Percentiles rank a stretch among this genome's conserved stretches.
Conservation (phyloP, 1,140 invertebrate genomes). For the Scaptodrosophila lebanonensis region DNA sequence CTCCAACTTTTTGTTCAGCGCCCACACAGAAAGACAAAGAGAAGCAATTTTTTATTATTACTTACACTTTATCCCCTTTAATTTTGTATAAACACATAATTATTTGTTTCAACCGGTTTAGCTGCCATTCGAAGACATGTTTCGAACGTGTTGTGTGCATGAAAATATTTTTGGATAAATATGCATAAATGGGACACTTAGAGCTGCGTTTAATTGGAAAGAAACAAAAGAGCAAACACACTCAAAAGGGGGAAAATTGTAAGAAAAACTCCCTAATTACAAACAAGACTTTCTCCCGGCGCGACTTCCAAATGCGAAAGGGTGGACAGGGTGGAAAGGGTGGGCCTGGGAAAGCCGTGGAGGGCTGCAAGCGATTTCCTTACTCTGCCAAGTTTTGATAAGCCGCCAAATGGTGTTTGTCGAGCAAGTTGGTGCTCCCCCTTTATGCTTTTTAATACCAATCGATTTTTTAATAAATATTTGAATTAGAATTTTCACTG, state of each 20-base stretch:
- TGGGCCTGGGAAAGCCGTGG: constrained; percentile 28
- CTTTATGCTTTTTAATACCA: too few species aligned
- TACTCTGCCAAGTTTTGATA: neutral
- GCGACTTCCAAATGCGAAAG: too few species aligned
- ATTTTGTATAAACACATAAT: too few species aligned
- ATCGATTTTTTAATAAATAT: constrained; percentile 57
- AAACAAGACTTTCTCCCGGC: constrained; percentile 49
- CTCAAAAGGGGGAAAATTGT: constrained; percentile 18
- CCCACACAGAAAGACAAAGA: neutral
- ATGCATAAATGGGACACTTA: constrained; percentile 38
- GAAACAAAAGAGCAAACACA: constrained; percentile 16
- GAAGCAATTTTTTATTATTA: too few species aligned
- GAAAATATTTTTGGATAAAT: constrained; percentile 13
- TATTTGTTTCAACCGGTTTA: too few species aligned
- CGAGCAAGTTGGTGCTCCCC: neutral
- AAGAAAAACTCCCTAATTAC: constrained; percentile 54
- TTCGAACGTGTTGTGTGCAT: too few species aligned
- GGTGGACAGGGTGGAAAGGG: constrained; percentile 3
- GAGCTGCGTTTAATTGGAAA: constrained; percentile 44
- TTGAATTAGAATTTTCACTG: constrained; percentile 58
- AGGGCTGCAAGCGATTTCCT: constrained; percentile 2
- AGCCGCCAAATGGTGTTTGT: neutral
- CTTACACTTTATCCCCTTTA: too few species aligned
- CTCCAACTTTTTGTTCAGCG: constrained; percentile 1
- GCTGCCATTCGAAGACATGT: too few species aligned